Base-by-base conservation (phyloP, 2,888 invertebrate genomes). In the Polydesmus complanatus region DNA sequence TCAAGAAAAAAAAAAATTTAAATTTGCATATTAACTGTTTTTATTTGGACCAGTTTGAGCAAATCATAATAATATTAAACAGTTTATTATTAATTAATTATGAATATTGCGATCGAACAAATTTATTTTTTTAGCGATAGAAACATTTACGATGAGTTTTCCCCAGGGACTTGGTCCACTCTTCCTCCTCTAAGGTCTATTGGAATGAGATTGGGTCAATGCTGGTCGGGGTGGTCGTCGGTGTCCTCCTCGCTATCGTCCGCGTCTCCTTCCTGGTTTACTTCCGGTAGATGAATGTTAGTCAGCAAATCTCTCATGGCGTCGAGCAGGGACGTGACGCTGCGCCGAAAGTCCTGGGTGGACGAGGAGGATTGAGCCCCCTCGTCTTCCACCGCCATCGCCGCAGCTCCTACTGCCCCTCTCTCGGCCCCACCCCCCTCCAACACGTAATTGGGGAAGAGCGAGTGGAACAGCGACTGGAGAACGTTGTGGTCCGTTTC, bases 251-350 rank as follows among this genome's bases (percentile, higher is more conserved):
- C 63, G 49, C 61, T 61, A 23, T 63, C 68, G 23, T 69, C 78
- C 21, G 65, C 65, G 65, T 78, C 78, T 63, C 78, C 77, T 53
- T 71, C 71, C 54, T 69, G 67, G 2, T 80, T 79, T 53, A 77
- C 75, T 67, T 81, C 81, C 1, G 79, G 79, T 64, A 79, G 73
- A 57, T 81, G 78, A 61, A 84, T 81, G 69, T 82, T 83, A 62
- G 81, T 80, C 49, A 86, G 73, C 61, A 86, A 77, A 67, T 85
- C 83, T 51, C 85, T 74, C 83, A 86, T 84, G 11, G 85, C 84
- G 67, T 83, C 83, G 65, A 86, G 78, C 61, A 86, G 75, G 1
- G 81, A 79, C 5, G 80, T 82, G 1, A 85, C 79, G 61, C 84
- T 83, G 61, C 81, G 78, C 37, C 82, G 76, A 18, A 85, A 73